Evolutionary conservation across 1,140 invertebrate genomes (phyloP), one percentile per base, ranked within the genome.

Genomic region (Pachypeltis micranthus): DNA sequence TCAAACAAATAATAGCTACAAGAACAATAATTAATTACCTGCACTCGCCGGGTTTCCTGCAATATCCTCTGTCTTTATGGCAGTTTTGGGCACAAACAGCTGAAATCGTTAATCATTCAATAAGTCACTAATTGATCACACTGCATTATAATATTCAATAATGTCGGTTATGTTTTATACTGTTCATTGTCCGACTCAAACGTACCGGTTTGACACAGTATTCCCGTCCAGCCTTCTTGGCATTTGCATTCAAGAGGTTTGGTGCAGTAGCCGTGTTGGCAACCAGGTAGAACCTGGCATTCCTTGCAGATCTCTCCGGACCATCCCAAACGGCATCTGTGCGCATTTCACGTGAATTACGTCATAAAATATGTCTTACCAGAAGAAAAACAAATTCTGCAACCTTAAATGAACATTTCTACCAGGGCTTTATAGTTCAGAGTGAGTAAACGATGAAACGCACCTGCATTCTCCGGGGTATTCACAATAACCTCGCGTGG

Each of bases 211-310:
- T 94, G 87, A 74, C 89, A 93, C 55, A 93, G 79, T 57, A 89
- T 78, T 44, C 93, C 94, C 55, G 86, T 91, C 75, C 86, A 96
- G 19, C 93, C 93, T 1, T 87, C 84, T 23, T 85, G 76, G 70
- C 91, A 94, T 68, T 86, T 84, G 76, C 90, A 93, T 73, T 92
- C 88, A 1, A 91, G 76, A 34, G 85, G 88, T 73, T 85, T 89
- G 72, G 85, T 86, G 77, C 86, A 92, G 69, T 85, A 85, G 55
- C 89, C 85, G 70, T 88, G 81, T 74, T 87, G 80, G 74, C 88
- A 87, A 72, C 90, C 90, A 64, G 88, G 83, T 67, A 91, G 73
- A 2, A 86, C 80, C 66, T 88, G 84, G 70, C 90, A 93, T 44
- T 89, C 83, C 62, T 85, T 81, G 71, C 90, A 93, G 2, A 81